Evolutionary conservation across 2,797 vertebrate species (phyloP).

Genomic region (Vipera latastei): DNA sequence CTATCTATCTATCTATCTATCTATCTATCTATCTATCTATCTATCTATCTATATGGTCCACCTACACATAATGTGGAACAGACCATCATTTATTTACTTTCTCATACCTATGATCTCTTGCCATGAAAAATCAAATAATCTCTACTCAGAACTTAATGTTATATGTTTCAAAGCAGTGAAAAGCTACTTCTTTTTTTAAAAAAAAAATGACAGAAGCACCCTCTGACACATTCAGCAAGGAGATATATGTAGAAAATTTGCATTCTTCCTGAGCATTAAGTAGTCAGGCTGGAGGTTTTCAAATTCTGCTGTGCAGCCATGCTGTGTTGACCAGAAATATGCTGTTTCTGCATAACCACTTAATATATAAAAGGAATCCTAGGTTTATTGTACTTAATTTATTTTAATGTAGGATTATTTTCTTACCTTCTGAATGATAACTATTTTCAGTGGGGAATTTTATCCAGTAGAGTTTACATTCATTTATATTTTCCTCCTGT

Average conservation of each 20-base stretch:
- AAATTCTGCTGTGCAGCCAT: not conserved
- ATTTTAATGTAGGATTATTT: not conserved
- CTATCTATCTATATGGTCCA: not conserved
- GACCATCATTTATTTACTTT: conserved; percentile 1
- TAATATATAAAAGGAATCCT: not conserved
- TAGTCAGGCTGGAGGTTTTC: not conserved
- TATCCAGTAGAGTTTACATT: not conserved
- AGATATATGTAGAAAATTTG: not conserved
- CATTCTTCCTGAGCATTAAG: not conserved
- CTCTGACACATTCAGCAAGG: not conserved
- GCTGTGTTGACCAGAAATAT: not conserved
- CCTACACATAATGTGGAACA: not conserved
- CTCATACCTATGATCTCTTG: not conserved
- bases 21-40: not conserved
- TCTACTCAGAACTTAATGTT: not conserved
- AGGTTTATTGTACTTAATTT: not conserved
- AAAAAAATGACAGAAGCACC: not conserved
- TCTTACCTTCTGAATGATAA: not conserved
- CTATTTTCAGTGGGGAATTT: not conserved
- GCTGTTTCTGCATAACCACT: not conserved
- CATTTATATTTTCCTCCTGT: not conserved
- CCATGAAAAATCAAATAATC: conserved; percentile 9
- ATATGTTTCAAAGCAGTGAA: conserved; percentile 7
- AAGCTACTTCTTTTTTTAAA: not conserved
- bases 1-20: not conserved